Evolutionary conservation across 2,113 vertebrate genomes (phyloP), one percentile per base, ranked within the genome.

Genomic region (Hypanus sabinus): DNA sequence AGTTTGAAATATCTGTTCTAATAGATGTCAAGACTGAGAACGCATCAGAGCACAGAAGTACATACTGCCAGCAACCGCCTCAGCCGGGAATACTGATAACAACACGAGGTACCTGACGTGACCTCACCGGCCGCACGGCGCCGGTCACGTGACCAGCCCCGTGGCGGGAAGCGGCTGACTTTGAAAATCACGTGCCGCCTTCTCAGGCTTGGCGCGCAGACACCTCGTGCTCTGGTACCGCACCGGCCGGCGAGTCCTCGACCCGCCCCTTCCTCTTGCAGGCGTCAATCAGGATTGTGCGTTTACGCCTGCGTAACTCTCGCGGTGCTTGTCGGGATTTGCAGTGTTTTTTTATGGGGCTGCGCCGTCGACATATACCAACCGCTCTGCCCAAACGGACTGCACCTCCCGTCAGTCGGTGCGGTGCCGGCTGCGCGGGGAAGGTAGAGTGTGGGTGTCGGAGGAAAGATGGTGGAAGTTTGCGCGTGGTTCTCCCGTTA

Each of bases 401-500:
- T 93, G 46, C 91, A 73, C 38, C 68, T 55, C 91, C 91, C 91
- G 6, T n/a, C 60, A 65, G 57, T 2, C 30, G 12, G 14, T 8
- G 16, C 14, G 85, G 60, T 16, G 30, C 60, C 60, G 60, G 85
- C 85, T 60, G 10, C 8, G 83, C 24, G 20, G 9, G 36, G 2
- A 62, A 0, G 30, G 83, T 60, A 33, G 27, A 90, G 57, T 33
- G 85, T 90, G 85, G 85, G 85, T 65, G 85, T 33, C 18, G 33
- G 85, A 65, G 85, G 38, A 93, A 93, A 73, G 68, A 93, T 93
- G 91, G 91, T 93, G 91, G 91, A 73, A 33, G 91, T 73, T 73
- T 24, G 68, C 36, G 68, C 91, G 10, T 38, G 65, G 33, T 93
- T 93, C 38, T 93, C 91, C 91, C 27, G 36, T 73, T 20, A 93